These are phyloP conservation scores for Chrosomus eos DNA, from an alignment of 2,797 vertebrate genomes.

Conservation along the genomic window DNA sequence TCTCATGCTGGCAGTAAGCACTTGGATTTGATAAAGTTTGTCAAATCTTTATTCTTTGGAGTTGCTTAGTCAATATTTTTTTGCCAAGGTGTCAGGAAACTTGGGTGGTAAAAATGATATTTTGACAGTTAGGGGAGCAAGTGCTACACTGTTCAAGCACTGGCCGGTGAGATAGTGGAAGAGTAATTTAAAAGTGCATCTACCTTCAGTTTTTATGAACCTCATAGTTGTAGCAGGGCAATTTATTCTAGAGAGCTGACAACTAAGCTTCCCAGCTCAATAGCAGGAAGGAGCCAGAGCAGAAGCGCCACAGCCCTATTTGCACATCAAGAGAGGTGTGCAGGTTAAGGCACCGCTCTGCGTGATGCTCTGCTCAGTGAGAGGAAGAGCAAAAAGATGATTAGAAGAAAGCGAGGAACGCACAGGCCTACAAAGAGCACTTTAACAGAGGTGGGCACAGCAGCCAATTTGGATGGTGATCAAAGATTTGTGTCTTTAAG, in stretches of 20 bases:
- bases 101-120: conserved; percentile 10
- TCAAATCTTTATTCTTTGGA: conserved; percentile 37
- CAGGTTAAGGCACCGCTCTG: conserved; percentile 30
- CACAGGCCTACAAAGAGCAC: conserved; percentile 6
- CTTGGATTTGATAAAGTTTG: conserved; percentile 37
- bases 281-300: conserved; percentile 40
- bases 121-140: conserved; percentile 25
- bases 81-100: conserved; percentile 20
- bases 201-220: conserved; percentile 55
- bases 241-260: conserved; percentile 58
- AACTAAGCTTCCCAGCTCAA: conserved; percentile 38
- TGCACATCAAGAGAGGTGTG: conserved; percentile 79
- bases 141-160: conserved; percentile 6
- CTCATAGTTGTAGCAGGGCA: conserved; percentile 39
- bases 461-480: conserved; percentile 24
- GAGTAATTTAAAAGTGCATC: conserved; percentile 55
- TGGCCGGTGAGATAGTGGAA: conserved; percentile 21
- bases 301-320: conserved; percentile 69
- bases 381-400: conserved; percentile 41
- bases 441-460: conserved; percentile 27
- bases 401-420: conserved; percentile 22
- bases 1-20: conserved; percentile 21
- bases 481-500: conserved; percentile 35
- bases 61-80: conserved; percentile 28
- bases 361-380: conserved; percentile 13